Conservation (phyloP, 2,797 vertebrate genomes). For the Miichthys miiuy region DNA sequence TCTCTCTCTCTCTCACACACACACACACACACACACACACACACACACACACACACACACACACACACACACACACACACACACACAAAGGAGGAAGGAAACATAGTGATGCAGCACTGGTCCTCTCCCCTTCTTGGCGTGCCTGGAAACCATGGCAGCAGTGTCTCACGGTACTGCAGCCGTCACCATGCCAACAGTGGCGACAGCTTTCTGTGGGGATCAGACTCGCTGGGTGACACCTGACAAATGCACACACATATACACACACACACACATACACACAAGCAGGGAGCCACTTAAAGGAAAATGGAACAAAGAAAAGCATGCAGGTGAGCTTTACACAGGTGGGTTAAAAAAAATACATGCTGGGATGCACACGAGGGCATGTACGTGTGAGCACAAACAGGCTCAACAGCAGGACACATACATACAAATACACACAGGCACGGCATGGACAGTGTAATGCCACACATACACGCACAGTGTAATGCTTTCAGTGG, state of each 20-base stretch:
- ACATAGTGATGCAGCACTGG: slow-evolving; percentile 69
- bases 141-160: slow-evolving; percentile 86
- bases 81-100: slow-evolving; percentile 33
- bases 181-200: slow-evolving; percentile 86
- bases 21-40: slow-evolving; percentile 27
- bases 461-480: slow-evolving; percentile 4
- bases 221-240: slow-evolving; percentile 77
- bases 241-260: slow-evolving; percentile 60
- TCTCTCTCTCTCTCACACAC: neutral
- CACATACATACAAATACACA: neutral
- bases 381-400: slow-evolving; percentile 34
- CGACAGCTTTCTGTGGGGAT: slow-evolving; percentile 78
- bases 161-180: slow-evolving; percentile 78
- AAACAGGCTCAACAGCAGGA: slow-evolving; percentile 17
- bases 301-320: slow-evolving; percentile 63
- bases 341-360: slow-evolving; percentile 67
- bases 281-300: slow-evolving; percentile 35
- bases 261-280: slow-evolving; percentile 12
- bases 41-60: slow-evolving; percentile 27
- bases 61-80: slow-evolving; percentile 40
- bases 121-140: slow-evolving; percentile 76
- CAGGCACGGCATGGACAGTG: neutral
- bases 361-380: slow-evolving; percentile 47
- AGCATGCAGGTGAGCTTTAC: slow-evolving; percentile 51
- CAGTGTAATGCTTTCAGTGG: slow-evolving; percentile 62